phyloP scores from a whole-genome alignment of 2,113 vertebrate genomes.

The Ceratotherium simum region DNA sequence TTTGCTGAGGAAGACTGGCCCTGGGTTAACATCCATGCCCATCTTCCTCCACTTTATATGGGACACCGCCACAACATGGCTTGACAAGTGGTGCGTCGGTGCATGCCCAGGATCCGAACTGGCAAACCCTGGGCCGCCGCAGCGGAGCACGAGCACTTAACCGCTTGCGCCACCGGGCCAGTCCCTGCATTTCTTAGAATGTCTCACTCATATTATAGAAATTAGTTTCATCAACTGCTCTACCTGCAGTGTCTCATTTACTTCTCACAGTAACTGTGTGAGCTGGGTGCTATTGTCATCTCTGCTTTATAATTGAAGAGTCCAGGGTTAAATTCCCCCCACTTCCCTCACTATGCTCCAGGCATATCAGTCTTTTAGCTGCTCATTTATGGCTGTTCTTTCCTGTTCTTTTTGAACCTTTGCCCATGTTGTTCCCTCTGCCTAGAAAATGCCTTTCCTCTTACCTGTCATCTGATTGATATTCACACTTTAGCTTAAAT shows the following conservation, averaged over 20 bases:
- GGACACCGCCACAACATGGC: no score
- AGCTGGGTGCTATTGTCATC: neutral
- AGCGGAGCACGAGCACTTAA: no score
- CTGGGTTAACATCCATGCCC: no score
- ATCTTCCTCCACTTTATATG: no score
- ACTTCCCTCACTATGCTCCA: neutral
- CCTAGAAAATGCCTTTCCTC: neutral
- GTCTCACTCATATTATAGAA: neutral
- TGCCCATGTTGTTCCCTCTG: neutral
- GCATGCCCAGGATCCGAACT: no score
- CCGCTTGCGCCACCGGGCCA: no score
- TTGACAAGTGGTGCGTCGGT: no score
- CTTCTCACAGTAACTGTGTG: neutral
- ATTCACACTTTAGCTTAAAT: neutral
- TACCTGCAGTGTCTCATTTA: neutral
- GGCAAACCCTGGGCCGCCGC: no score
- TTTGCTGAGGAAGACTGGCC: no score
- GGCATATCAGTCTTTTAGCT: neutral
- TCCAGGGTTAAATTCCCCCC: neutral
- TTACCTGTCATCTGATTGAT: neutral
- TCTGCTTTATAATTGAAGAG: neutral
- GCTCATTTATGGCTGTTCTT: neutral
- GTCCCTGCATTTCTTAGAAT: neutral
- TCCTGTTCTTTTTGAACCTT: neutral
- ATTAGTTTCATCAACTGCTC: neutral